Percentiles rank a stretch among this genome's conserved stretches.
phyloP scores from a whole-genome alignment of 2,113 vertebrate genomes.

The Zosterops hypoxanthus region DNA sequence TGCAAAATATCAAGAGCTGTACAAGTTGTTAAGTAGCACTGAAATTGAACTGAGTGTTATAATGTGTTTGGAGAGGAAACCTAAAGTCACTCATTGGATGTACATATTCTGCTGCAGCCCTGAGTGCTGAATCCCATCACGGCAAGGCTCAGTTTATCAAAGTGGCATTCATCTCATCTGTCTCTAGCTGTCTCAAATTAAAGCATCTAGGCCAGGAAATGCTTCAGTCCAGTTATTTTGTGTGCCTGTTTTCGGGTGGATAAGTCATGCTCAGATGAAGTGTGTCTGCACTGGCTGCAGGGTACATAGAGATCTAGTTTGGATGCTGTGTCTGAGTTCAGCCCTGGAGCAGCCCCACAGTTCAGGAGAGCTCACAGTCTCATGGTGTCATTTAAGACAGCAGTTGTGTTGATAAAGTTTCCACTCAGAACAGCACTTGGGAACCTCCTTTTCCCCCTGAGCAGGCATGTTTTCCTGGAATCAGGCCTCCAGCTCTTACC shows the following conservation, averaged over 20 bases:
- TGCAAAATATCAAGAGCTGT: not conserved
- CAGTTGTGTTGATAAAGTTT: not conserved
- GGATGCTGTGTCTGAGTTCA: not conserved
- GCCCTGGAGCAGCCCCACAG: not conserved
- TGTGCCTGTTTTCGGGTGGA: not conserved
- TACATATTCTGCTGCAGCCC: not conserved
- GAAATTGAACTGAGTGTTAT: not conserved
- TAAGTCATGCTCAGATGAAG: not conserved
- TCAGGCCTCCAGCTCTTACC: not conserved
- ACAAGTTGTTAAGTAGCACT: not conserved
- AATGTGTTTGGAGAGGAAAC: not conserved
- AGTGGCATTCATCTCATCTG: not conserved
- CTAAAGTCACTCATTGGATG: not conserved
- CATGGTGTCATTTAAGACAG: not conserved
- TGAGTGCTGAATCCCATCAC: not conserved
- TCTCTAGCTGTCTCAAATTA: not conserved
- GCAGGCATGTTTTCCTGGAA: not conserved
- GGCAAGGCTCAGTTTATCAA: not conserved
- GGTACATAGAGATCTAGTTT: not conserved
- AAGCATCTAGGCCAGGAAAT: not conserved
- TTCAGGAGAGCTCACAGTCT: not conserved
- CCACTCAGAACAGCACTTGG: not conserved
- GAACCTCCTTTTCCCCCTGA: not conserved
- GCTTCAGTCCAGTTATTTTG: not conserved
- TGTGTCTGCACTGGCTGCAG: not conserved